Evolutionary conservation across 2,888 invertebrate species (phyloP).

Genomic region (Trachelus tabidus): DNA sequence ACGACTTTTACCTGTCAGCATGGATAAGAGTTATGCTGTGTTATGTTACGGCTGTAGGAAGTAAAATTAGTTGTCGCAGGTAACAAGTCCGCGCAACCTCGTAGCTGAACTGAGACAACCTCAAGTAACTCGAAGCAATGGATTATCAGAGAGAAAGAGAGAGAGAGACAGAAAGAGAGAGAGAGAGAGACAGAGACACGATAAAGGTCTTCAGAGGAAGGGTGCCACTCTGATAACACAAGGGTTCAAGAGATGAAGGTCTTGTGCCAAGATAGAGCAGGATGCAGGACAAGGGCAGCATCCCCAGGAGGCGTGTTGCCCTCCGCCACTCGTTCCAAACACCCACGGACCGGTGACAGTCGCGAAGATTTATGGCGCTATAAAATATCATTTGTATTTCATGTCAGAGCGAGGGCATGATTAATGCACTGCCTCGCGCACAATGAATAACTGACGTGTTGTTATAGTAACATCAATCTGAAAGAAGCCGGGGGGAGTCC

Average conservation of each 20-base stretch:
- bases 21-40: constrained; percentile 29
- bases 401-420: constrained; percentile 60
- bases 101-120: background rate
- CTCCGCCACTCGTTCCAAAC: constrained; percentile 19
- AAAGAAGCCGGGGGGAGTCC: constrained; percentile 38
- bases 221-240: constrained; percentile 4
- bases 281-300: constrained; percentile 23
- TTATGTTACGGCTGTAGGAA: constrained; percentile 23
- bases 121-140: background rate
- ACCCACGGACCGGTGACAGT: constrained; percentile 50
- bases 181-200: constrained; percentile 28
- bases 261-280: constrained; percentile 10
- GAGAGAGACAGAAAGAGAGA: constrained; percentile 24
- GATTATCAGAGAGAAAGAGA: constrained; percentile 24
- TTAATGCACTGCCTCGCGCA: constrained; percentile 58
- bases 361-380: constrained; percentile 63
- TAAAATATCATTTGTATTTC: constrained; percentile 67
- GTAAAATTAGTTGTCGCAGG: constrained; percentile 27
- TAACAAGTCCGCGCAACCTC: background rate
- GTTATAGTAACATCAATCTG: constrained; percentile 60
- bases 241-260: too few relatives aligned
- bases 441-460: constrained; percentile 60
- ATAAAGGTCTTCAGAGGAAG: constrained; percentile 17
- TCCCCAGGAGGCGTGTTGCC: constrained; percentile 42
- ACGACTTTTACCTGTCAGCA: constrained; percentile 33